Base-by-base conservation (phyloP, 1,140 invertebrate species). In the Theocolax elegans region DNA sequence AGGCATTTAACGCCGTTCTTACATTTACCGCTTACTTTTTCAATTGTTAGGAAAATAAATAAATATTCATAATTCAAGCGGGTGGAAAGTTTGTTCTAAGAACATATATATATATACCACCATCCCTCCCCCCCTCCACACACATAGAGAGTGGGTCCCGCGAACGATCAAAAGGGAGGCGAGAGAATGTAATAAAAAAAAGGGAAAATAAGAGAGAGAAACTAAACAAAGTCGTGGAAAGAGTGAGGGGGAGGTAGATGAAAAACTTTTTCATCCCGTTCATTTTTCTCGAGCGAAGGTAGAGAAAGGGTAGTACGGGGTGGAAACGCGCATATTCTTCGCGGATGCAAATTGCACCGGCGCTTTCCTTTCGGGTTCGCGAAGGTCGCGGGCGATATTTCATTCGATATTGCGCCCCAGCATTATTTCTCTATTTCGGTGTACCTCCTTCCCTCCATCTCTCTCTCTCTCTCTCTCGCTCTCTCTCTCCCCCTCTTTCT, bases 351-450 rank as follows among this genome's bases (percentile, higher is more conserved):
- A 75, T 78, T 75, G 72, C 64, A 77, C 66, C 65, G 62, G 64
- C 65, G 64, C 53, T 58, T 53, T 75, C 46, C 31, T 58, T 35
- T 64, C 46, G 48, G 67, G 53, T 60, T 35, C 59, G 42, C 40
- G 17, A 70, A 72, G 73, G 71, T 70, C 66, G 74, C 71, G 74
- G 68, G 76, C 76, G 75, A 82, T 80, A 82, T 80, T 82, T 82
- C 80, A 82, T 80, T 80, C 77, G 78, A 80, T 82, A 82, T 80
- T 80, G 79, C 78, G 74, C 69, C 2, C 74, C 74, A 72, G 74
- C 76, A 78, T 80, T 81, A 81, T 81, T 81, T 80, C 77, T 80
- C 80, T 81, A 79, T 80, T 80, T 78, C 78, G 75, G 73, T 76
- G 71, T 65, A 19, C 15, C n/a, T n/a, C n/a, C n/a, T n/a, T n/a